Evolutionary conservation across 2,113 vertebrate species (phyloP).

Genomic region (Anas platyrhynchos): DNA sequence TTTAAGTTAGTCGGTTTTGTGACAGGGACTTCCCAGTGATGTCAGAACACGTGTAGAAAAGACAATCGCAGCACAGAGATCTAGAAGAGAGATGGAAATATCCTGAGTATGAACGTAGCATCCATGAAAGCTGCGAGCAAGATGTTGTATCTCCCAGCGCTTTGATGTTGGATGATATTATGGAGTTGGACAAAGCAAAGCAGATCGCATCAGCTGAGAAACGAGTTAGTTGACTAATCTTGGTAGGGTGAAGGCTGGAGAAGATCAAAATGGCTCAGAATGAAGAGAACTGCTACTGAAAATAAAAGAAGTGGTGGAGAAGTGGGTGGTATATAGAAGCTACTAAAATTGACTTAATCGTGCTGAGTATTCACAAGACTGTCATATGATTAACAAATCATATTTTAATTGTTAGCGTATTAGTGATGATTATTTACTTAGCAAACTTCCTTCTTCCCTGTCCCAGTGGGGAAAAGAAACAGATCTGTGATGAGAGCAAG

Average conservation of each 20-base stretch:
- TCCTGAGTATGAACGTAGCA: not conserved
- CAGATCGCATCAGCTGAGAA: not conserved
- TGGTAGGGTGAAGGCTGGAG: not conserved
- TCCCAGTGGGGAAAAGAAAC: not conserved
- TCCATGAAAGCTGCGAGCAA: not conserved
- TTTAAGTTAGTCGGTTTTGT: not conserved
- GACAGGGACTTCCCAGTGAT: not conserved
- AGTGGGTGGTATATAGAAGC: not conserved
- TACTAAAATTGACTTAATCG: conserved; percentile 7
- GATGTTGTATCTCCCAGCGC: not conserved
- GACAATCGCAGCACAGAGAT: not conserved
- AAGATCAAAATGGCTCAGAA: conserved; percentile 4
- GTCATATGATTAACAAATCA: conserved; percentile 52
- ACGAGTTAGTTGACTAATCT: conserved; percentile 34
- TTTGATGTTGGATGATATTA: conserved; percentile 17
- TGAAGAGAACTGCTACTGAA: conserved; percentile 4
- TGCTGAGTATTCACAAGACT: not conserved
- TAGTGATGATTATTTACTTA: conserved; percentile 45
- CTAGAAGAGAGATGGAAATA: not conserved
- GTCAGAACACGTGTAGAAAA: not conserved
- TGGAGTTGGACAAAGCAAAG: not conserved
- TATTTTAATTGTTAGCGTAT: conserved; percentile 38
- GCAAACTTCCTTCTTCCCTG: conserved; percentile 43
- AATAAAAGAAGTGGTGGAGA: not conserved
- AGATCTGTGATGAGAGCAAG: not conserved